Percentiles rank a stretch among this genome's conserved stretches.
Conservation (phyloP, 1,140 invertebrate genomes). For the Spodoptera frugiperda region DNA sequence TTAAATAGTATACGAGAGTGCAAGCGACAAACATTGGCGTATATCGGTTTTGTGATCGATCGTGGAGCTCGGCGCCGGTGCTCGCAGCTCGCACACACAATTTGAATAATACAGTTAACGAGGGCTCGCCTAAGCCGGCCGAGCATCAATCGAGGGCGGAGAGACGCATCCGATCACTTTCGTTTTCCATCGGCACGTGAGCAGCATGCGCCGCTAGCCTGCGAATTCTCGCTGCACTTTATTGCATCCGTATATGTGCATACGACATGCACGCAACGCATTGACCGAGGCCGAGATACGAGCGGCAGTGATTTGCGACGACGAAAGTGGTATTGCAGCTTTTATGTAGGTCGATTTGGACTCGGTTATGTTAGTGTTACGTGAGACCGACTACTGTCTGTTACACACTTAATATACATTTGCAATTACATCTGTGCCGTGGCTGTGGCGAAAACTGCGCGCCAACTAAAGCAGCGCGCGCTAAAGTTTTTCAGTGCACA, state of each 20-base stretch:
- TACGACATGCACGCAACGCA: conserved; percentile 80
- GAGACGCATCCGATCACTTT: conserved; percentile 83
- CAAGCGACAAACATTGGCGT: conserved; percentile 69
- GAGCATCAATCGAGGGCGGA: conserved; percentile 78
- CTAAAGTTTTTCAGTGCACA: conserved; percentile 20
- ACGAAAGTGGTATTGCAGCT: conserved; percentile 85
- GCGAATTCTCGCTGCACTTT: conserved; percentile 83
- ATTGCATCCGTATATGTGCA: conserved; percentile 81
- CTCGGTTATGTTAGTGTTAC: conserved; percentile 77
- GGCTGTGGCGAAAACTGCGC: not conserved
- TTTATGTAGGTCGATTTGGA: conserved; percentile 82
- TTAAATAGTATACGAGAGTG: conserved; percentile 76
- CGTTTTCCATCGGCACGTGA: conserved; percentile 80
- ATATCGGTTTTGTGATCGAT: conserved; percentile 66
- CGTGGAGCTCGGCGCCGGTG: conserved; percentile 50
- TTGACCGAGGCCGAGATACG: conserved; percentile 84
- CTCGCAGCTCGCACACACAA: conserved; percentile 62
- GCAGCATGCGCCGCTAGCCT: conserved; percentile 74
- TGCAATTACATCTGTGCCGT: conserved; percentile 34
- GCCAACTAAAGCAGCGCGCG: not conserved
- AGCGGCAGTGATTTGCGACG: conserved; percentile 81
- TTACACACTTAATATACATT: conserved; percentile 45
- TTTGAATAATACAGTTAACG: conserved; percentile 83
- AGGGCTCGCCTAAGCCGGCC: conserved; percentile 72
- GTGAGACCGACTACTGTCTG: conserved; percentile 58